phyloP scores from a whole-genome alignment of 2,888 invertebrate species.

The Hipparchia sbordonii region DNA sequence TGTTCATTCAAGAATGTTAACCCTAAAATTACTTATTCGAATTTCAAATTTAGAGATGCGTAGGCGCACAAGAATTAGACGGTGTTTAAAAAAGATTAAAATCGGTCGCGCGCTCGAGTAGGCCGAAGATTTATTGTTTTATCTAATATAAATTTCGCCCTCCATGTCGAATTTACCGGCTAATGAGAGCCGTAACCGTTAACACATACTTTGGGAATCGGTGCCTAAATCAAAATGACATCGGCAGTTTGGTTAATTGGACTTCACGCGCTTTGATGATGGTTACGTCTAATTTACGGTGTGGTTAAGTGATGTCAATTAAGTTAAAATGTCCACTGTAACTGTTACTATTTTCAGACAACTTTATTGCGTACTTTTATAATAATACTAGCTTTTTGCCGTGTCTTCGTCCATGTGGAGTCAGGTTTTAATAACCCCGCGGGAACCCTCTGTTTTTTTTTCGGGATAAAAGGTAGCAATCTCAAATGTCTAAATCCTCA shows the following conservation, averaged over 20 bases:
- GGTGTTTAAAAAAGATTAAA: conserved; percentile 71
- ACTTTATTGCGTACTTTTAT: not conserved
- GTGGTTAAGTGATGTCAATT: conserved; percentile 51
- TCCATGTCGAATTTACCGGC: conserved; percentile 60
- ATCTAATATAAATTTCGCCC: conserved; percentile 65
- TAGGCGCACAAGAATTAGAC: conserved; percentile 71
- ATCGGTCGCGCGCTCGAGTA: conserved; percentile 66
- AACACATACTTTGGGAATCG: conserved; percentile 46
- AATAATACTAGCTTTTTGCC: too few relatives aligned
- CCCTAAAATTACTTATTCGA: conserved; percentile 49
- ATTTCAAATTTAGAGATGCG: conserved; percentile 69
- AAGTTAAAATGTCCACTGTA: conserved; percentile 46
- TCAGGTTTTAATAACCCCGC: too few relatives aligned
- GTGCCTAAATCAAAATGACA: conserved; percentile 63
- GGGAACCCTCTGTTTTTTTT: too few relatives aligned
- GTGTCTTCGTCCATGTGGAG: too few relatives aligned
- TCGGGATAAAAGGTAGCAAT: too few relatives aligned
- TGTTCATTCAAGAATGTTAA: not conserved
- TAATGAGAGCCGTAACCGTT: conserved; percentile 64
- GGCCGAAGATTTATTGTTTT: conserved; percentile 74
- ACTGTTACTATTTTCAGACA: not conserved
- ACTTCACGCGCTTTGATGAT: conserved; percentile 54
- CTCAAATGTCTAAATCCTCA: too few relatives aligned
- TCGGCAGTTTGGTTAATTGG: conserved; percentile 61
- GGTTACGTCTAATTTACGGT: conserved; percentile 42